phyloP scores from a whole-genome alignment of 2,888 invertebrate genomes.

The Ophion obscuratus region DNA sequence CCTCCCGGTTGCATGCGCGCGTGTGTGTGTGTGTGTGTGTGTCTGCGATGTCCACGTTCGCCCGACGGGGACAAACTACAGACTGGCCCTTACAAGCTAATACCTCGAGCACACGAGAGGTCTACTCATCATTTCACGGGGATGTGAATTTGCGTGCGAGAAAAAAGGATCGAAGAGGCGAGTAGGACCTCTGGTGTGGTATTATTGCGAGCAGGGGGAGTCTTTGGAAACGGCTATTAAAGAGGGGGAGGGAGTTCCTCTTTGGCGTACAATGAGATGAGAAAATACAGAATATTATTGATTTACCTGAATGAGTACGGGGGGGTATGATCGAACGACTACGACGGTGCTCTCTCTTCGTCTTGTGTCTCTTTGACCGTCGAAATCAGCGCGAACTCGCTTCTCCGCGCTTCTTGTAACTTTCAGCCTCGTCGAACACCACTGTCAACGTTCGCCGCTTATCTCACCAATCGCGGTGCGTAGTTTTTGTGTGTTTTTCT shows the following conservation, averaged over 20 bases:
- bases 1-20: not conserved
- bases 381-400: constrained; percentile 35
- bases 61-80: not conserved
- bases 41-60: not conserved
- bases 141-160: not conserved
- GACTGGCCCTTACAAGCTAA: no score
- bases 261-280: not conserved
- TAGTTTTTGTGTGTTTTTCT: not conserved
- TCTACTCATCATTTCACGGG: not conserved
- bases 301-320: constrained; percentile 78
- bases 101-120: no score
- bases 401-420: not conserved
- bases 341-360: constrained; percentile 49
- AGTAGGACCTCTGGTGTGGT: not conserved
- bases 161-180: not conserved
- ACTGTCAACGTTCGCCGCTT: constrained; percentile 1
- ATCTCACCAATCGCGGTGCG: not conserved
- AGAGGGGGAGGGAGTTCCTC: not conserved
- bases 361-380: constrained; percentile 29
- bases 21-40: not conserved
- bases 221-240: not conserved
- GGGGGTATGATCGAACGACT: constrained; percentile 53
- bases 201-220: not conserved
- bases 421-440: not conserved
- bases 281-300: constrained; percentile 66